phyloP scores from a whole-genome alignment of 2,888 invertebrate species.

The Volucella zonaria region DNA sequence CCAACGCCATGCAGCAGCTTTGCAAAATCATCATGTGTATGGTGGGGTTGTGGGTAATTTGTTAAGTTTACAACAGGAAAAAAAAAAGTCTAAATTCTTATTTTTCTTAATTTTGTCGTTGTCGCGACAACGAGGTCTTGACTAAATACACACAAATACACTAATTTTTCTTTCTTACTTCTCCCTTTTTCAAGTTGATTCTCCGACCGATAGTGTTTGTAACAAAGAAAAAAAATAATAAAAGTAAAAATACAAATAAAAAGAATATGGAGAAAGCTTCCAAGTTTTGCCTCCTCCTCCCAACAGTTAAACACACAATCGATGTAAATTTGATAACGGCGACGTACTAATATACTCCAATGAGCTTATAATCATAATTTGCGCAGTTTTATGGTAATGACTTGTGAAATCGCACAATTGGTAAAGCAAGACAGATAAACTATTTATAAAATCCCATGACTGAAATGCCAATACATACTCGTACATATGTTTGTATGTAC shows the following conservation, averaged over 20 bases:
- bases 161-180: slow-evolving; percentile 4
- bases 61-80: no score
- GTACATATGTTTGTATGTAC: no score
- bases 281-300: not conserved
- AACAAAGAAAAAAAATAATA: slow-evolving; percentile 21
- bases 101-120: slow-evolving; percentile 29
- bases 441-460: no score
- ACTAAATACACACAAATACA: slow-evolving; percentile 33
- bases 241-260: not conserved
- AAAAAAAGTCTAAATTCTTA: slow-evolving; percentile 53
- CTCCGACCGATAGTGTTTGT: slow-evolving; percentile 40
- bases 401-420: no score
- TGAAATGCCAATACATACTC: no score
- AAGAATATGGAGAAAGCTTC: slow-evolving; percentile 33
- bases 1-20: slow-evolving; percentile 29
- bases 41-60: slow-evolving; percentile 11
- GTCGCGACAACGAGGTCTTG: slow-evolving; percentile 16
- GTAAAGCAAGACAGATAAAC: no score
- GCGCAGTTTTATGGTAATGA: not conserved
- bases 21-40: slow-evolving; percentile 26
- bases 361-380: not conserved
- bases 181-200: not conserved
- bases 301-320: slow-evolving; percentile 15
- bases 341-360: not conserved
- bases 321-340: slow-evolving; percentile 29